Percentiles rank a stretch among this genome's conserved stretches.
phyloP scores from a whole-genome alignment of 2,797 vertebrate genomes.

The Jordanella pulchra region DNA sequence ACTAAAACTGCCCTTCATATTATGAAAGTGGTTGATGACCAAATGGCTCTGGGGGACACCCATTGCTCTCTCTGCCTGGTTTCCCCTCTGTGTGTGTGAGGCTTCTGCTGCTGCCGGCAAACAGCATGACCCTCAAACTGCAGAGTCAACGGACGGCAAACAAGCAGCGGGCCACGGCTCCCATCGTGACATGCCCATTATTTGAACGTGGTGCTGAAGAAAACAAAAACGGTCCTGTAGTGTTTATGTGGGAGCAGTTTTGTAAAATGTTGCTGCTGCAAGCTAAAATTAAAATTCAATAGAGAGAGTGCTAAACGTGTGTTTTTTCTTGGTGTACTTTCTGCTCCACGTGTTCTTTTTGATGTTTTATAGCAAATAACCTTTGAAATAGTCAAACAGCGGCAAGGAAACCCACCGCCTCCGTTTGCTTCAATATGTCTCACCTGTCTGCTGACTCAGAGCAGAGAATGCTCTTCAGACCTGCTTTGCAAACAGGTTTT shows the following conservation, averaged over 20 bases:
- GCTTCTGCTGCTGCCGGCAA: slow-evolving; percentile 41
- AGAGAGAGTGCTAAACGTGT: background rate
- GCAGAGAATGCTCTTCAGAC: slow-evolving; percentile 3
- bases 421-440: slow-evolving; percentile 20
- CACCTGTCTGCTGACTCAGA: slow-evolving; percentile 2
- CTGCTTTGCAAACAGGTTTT: slow-evolving; percentile 12
- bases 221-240: background rate
- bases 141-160: slow-evolving; percentile 44
- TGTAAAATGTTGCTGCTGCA: background rate
- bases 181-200: slow-evolving; percentile 16
- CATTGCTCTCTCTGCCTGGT: slow-evolving; percentile 52
- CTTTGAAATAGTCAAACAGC: slow-evolving; percentile 1
- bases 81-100: slow-evolving; percentile 53
- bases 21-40: slow-evolving; percentile 46
- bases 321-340: background rate
- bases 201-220: background rate
- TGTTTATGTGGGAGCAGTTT: background rate
- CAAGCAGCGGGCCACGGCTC: slow-evolving; percentile 32
- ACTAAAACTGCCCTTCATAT: slow-evolving; percentile 39
- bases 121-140: slow-evolving; percentile 74
- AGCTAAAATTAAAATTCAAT: background rate
- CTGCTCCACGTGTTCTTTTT: slow-evolving; percentile 2
- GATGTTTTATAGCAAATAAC: slow-evolving; percentile 19
- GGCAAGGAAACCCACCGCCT: slow-evolving; percentile 14
- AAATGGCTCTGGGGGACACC: slow-evolving; percentile 46